Conservation (phyloP, 2,113 vertebrate genomes). For the Jaculus jaculus region DNA sequence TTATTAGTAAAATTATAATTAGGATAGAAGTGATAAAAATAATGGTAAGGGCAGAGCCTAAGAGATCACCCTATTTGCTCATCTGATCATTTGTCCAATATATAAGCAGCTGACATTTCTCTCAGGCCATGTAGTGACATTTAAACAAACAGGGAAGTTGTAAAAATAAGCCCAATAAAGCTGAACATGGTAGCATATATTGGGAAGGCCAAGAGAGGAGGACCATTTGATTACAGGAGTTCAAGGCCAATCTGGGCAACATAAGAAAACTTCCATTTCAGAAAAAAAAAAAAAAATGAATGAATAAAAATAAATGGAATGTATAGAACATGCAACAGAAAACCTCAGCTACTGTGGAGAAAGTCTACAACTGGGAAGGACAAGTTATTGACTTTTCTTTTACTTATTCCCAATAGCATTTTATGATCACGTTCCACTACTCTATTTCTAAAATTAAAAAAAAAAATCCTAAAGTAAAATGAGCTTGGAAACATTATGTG, state of each 20-base stretch:
- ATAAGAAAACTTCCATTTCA: not conserved
- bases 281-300: not conserved
- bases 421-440: not conserved
- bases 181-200: not conserved
- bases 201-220: not conserved
- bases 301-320: not conserved
- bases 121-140: not conserved
- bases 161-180: not conserved
- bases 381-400: not conserved
- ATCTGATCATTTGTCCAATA: not conserved
- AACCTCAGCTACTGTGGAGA: accelerated
- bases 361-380: not conserved
- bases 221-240: not conserved
- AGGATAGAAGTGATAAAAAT: not conserved
- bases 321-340: not conserved
- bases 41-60: not conserved
- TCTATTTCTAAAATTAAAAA: not conserved
- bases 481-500: not conserved
- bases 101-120: not conserved
- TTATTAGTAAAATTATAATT: not conserved
- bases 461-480: not conserved
- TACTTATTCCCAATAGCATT: not conserved
- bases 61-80: not conserved
- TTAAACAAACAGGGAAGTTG: not conserved
- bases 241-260: not conserved